phyloP scores from a whole-genome alignment of 1,140 invertebrate genomes.

The Paraescarpia echinospica region DNA sequence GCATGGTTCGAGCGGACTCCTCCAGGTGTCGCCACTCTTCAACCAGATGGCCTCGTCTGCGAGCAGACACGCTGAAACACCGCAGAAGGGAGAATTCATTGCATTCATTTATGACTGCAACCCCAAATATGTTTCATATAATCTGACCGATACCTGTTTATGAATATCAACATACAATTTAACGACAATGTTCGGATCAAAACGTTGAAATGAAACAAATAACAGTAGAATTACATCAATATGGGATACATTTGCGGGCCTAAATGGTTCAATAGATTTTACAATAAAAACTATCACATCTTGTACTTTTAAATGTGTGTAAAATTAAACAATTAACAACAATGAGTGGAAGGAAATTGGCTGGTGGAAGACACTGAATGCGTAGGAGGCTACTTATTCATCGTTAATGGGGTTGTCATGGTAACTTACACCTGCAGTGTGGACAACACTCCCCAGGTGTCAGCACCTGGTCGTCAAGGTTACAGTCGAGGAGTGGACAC shows the following conservation, averaged over 20 bases:
- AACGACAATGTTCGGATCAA: not conserved
- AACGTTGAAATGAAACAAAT: not conserved
- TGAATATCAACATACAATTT: not conserved
- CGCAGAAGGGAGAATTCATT: slow-evolving; percentile 18
- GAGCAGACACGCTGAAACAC: slow-evolving; percentile 37
- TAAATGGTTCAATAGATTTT: not conserved
- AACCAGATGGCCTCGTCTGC: not conserved
- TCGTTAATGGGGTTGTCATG: slow-evolving; percentile 53
- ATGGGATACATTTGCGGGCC: not conserved
- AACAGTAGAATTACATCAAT: not conserved
- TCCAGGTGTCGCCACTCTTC: not conserved
- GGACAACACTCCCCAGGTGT: slow-evolving; percentile 81
- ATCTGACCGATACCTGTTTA: not conserved
- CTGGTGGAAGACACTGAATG: not conserved
- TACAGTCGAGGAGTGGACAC: slow-evolving; percentile 81
- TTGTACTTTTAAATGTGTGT: too few species aligned
- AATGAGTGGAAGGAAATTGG: not conserved
- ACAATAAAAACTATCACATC: too few species aligned
- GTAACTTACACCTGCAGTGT: slow-evolving; percentile 69
- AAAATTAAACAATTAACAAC: not conserved
- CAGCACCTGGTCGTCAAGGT: slow-evolving; percentile 66
- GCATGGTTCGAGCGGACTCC: not conserved
- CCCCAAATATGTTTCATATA: not conserved
- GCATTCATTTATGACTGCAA: too few species aligned
- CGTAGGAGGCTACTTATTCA: not conserved